Base-by-base conservation (phyloP, 2,888 invertebrate genomes). In the Pollenia amentaria region DNA sequence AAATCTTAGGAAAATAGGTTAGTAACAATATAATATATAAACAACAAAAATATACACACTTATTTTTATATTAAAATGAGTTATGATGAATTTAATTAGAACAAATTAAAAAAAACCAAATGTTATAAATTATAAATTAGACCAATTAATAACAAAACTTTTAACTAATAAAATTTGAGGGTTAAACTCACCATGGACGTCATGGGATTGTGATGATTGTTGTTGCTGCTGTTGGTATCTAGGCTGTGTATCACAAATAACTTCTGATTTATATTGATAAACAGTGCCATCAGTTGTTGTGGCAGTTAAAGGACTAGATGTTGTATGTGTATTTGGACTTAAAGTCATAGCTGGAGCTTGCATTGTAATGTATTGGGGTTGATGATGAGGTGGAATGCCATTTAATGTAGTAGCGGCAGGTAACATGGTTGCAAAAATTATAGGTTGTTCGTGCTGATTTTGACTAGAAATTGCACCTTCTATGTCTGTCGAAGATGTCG, bases 181-280 rank as follows among this genome's bases (percentile, higher is more conserved):
- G 3, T 57, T 44, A 78, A 65, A 82, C 67, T 87, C 60, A 81
- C 76, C 87, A 40, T 81, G 76, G n/a, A 38, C 53, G 21, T 87
- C 89, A 62, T 88, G 90, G 18, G 84, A 82, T 60, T 89, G 89
- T 89, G 88, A 42, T 85, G 89, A 9, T 79, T 82, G 57, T 67
- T 87, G 88, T 72, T 78, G 88, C 8, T 80, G 87, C 21, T 91
- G 91, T 82, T 88, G 90, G 83, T 88, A 90, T 88, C 69, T 90
- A 85, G 91, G 90, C 60, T 88, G 89, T 18, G 89, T 89, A 90
- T 92, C 92, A 89, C 91, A 92, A 88, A 91, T 89, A 87, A 92
- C 89, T 90, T 93, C 92, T 44, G 90, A 92, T 89, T 92, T 92
- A 86, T 91, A 90, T 86, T 92, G 91, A 89, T 91, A 91, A 77